A percentile compares a stretch with the other conserved stretches of the same genome.
phyloP scores from a whole-genome alignment of 2,113 vertebrate species.

The Coturnix japonica region DNA sequence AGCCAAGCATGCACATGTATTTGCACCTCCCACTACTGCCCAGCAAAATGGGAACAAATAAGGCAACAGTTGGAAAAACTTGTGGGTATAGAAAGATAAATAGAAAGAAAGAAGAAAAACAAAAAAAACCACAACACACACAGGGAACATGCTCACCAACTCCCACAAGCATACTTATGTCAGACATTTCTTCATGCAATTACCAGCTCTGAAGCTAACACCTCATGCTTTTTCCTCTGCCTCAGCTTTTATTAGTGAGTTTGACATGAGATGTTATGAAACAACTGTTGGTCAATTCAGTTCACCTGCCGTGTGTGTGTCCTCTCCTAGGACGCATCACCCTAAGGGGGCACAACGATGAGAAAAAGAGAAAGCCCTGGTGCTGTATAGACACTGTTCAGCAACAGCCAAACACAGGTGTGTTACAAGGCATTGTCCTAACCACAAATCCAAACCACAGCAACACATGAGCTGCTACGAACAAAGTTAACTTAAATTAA shows the following conservation, averaged over 20 bases:
- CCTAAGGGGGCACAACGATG: no score
- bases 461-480: neutral
- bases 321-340: neutral
- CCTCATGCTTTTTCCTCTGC: neutral
- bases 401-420: neutral
- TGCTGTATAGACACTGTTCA: neutral
- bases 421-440: neutral
- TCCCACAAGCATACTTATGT: neutral
- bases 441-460: neutral
- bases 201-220: neutral
- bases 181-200: neutral
- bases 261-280: neutral
- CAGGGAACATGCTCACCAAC: neutral
- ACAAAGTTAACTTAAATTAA: neutral
- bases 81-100: neutral
- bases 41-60: neutral
- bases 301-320: neutral
- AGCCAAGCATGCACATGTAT: neutral
- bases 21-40: neutral
- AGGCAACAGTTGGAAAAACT: neutral
- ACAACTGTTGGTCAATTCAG: neutral
- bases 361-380: neutral
- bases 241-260: neutral
- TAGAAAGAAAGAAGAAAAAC: neutral
- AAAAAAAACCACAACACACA: no score